Evolutionary conservation across 2,888 invertebrate genomes (phyloP).

Genomic region (Pristionchus maxplancki): DNA sequence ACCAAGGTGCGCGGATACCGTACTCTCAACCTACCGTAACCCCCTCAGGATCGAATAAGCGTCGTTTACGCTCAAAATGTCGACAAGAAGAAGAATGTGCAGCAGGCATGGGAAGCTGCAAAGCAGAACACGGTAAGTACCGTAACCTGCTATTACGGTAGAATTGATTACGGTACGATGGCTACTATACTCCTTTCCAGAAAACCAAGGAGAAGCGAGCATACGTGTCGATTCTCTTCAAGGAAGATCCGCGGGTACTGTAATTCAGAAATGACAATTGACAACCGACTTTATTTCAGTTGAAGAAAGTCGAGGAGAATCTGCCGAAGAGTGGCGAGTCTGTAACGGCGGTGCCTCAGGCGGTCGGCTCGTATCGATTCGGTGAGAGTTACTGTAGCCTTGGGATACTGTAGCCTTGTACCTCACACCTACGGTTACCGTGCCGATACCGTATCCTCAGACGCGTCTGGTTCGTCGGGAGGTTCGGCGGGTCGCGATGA

Average conservation of each 20-base stretch:
- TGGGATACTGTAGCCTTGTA: no score
- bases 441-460: background rate
- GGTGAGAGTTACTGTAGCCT: background rate
- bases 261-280: background rate
- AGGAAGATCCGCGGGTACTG: constrained; percentile 24
- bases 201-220: background rate
- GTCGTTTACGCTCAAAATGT: background rate
- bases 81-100: background rate
- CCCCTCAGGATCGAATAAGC: background rate
- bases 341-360: background rate
- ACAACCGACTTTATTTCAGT: background rate
- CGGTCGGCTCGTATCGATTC: background rate
- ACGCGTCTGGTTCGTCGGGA: background rate
- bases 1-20: background rate
- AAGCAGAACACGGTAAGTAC: background rate
- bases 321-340: background rate
- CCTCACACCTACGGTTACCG: no score
- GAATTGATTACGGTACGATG: background rate
- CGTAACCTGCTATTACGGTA: no score
- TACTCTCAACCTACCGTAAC: background rate
- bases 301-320: background rate
- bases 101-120: background rate
- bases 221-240: constrained; percentile 9
- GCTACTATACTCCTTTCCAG: background rate
- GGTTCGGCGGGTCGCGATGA: background rate